Conservation (phyloP, 2,888 invertebrate species). For the Campoplex nolae region DNA sequence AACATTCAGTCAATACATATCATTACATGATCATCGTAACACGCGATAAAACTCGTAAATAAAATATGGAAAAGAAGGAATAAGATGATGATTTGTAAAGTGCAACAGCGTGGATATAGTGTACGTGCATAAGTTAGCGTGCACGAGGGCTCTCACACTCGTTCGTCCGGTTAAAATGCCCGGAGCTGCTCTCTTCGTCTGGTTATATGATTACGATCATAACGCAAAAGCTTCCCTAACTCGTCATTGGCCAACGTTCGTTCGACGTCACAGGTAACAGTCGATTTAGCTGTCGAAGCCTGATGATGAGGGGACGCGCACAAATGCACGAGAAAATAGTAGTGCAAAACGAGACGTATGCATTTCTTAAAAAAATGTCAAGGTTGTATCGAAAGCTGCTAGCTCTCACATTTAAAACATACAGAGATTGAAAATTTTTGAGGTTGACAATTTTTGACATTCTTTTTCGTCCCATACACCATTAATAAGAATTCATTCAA, state of each 20-base stretch:
- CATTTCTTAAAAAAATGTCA: slow-evolving; percentile 62
- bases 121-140: slow-evolving; percentile 54
- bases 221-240: slow-evolving; percentile 79
- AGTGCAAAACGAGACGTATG: slow-evolving; percentile 72
- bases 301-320: slow-evolving; percentile 27
- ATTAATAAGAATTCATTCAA: not conserved
- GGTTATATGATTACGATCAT: slow-evolving; percentile 81
- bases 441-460: not conserved
- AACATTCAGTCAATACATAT: not conserved
- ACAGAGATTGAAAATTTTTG: not conserved
- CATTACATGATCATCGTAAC: not conserved
- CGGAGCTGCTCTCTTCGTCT: slow-evolving; percentile 72
- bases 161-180: slow-evolving; percentile 75
- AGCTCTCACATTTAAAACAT: not conserved
- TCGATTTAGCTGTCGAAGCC: slow-evolving; percentile 7
- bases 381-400: not conserved
- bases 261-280: slow-evolving; percentile 21
- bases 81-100: not conserved
- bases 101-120: not conserved
- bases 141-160: slow-evolving; percentile 68
- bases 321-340: slow-evolving; percentile 73
- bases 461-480: not conserved
- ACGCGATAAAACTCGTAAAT: not conserved
- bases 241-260: slow-evolving; percentile 74
- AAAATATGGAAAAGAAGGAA: slow-evolving; percentile 42